A percentile compares a stretch with the other conserved stretches of the same genome.
Evolutionary conservation across 2,113 vertebrate genomes (phyloP).

Genomic region (Pseudopodoces humilis): DNA sequence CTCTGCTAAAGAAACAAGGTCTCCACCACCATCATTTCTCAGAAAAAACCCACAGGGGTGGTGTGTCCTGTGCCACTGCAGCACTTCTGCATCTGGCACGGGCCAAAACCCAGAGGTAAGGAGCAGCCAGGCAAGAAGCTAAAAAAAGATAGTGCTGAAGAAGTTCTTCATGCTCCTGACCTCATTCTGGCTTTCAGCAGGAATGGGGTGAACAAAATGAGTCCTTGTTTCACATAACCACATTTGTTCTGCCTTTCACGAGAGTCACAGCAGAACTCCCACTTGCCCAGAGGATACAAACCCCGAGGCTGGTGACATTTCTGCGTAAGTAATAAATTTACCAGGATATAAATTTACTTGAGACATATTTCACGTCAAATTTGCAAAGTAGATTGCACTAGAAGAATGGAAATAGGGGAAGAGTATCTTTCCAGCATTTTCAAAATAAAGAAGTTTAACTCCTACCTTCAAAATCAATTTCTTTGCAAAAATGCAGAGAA

Average conservation of each 20-base stretch:
- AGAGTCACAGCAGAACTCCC: not conserved
- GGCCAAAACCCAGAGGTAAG: not conserved
- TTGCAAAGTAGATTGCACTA: not conserved
- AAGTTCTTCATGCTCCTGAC: not conserved
- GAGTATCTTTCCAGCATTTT: not conserved
- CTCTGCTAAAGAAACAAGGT: not conserved
- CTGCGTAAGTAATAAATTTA: conserved; percentile 6
- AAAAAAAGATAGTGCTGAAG: not conserved
- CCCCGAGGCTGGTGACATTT: conserved; percentile 5
- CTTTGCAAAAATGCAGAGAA: not conserved
- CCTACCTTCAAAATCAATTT: not conserved
- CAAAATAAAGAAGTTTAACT: not conserved
- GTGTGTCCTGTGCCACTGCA: not conserved
- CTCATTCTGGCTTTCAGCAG: not conserved
- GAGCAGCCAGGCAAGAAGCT: not conserved
- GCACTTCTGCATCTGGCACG: not conserved
- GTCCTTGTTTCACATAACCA: conserved; percentile 22
- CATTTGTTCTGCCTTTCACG: not conserved
- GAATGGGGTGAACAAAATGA: not conserved
- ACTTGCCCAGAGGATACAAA: conserved; percentile 3
- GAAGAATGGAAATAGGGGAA: not conserved
- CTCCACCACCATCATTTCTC: not conserved
- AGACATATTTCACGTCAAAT: not conserved
- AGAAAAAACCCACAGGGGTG: not conserved
- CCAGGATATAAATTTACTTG: not conserved